Evolutionary conservation across 2,113 vertebrate genomes (phyloP).

Genomic region (Serinus canaria): DNA sequence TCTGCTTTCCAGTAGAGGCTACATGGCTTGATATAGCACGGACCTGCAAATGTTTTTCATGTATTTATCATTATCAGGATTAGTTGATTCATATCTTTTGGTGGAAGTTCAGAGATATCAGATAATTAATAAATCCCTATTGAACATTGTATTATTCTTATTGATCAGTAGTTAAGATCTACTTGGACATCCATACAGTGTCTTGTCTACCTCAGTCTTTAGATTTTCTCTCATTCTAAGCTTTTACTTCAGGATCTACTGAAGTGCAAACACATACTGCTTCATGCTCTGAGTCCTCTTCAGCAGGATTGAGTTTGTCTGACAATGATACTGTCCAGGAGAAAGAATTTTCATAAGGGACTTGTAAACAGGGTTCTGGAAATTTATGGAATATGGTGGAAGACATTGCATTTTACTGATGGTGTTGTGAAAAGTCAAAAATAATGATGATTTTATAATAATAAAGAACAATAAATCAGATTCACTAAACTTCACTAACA

Average conservation of each 20-base stretch:
- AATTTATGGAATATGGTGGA: background rate
- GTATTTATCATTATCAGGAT: background rate
- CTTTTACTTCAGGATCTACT: background rate
- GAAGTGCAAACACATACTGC: background rate
- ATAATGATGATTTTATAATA: background rate
- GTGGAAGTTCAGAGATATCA: background rate
- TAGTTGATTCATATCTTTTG: background rate
- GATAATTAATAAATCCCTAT: background rate
- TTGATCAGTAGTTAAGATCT: background rate
- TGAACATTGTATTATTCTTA: background rate
- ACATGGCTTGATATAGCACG: background rate
- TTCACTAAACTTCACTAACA: background rate
- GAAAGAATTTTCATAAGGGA: background rate
- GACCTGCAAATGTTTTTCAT: background rate
- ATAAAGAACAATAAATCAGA: background rate
- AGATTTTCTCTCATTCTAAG: background rate
- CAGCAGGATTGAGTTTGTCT: background rate
- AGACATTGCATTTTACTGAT: background rate
- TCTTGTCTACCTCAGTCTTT: background rate
- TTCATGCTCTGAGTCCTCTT: background rate
- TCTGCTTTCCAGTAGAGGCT: background rate
- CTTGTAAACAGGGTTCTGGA: background rate
- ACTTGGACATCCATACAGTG: background rate
- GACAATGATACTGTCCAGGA: background rate
- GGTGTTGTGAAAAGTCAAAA: background rate